Evolutionary conservation across 2,888 invertebrate genomes (phyloP).

Genomic region (Willowsia nigromaculata): DNA sequence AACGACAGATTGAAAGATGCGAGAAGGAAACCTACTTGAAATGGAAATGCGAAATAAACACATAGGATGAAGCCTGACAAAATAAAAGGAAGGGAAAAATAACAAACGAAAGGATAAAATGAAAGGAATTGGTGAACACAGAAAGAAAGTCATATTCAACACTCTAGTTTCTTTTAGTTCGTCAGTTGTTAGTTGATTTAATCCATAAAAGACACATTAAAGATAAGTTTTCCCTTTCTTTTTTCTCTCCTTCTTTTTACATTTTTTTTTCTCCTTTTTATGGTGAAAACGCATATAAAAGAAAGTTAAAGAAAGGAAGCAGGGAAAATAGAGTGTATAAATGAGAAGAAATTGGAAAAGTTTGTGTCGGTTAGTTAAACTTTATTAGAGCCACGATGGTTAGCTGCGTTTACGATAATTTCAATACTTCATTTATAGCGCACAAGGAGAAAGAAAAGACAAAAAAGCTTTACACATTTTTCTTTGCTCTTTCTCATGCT

Average conservation of each 20-base stretch:
- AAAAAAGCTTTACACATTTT: not conserved
- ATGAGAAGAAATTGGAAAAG: constrained; percentile 52
- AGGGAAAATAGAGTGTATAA: constrained; percentile 3
- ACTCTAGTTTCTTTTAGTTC: not conserved
- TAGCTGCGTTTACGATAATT: not conserved
- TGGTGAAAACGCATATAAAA: not conserved
- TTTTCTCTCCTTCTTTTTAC: not conserved
- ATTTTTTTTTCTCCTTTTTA: not conserved
- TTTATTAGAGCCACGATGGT: constrained; percentile 30
- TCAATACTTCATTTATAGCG: not conserved
- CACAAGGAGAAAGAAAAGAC: not conserved
- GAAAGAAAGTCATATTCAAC: not conserved
- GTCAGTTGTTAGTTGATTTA: not conserved
- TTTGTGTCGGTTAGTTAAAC: constrained; percentile 60
- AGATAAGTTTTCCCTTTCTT: not conserved
- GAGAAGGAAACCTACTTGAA: not conserved
- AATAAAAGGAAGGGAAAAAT: not conserved
- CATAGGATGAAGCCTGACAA: not conserved
- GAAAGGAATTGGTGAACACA: not conserved
- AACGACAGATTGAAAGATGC: constrained; percentile 37
- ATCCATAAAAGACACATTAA: constrained; percentile 55
- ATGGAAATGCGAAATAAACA: not conserved
- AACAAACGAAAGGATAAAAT: not conserved
- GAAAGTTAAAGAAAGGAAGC: not conserved
- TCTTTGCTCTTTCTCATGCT: not conserved